Evolutionary conservation across 2,888 invertebrate genomes (phyloP).

Genomic region (Nemotelus pantherinus): DNA sequence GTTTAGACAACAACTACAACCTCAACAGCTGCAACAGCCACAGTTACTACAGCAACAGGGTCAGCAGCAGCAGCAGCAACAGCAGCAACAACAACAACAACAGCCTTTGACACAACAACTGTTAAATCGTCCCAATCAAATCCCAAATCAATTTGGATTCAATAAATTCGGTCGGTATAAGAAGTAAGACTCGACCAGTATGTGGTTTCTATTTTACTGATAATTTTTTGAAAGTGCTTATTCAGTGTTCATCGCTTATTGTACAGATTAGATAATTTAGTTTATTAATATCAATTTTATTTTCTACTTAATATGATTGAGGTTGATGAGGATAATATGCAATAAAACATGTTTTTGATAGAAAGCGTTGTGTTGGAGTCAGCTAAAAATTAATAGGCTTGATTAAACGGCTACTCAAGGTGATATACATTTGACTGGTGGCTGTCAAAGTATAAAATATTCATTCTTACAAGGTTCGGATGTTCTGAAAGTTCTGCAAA

Average conservation of each 20-base stretch:
- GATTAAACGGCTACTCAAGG: too few relatives aligned
- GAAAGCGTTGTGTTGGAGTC: background rate
- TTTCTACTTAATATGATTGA: constrained; percentile 47
- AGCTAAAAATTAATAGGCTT: too few relatives aligned
- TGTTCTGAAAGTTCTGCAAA: too few relatives aligned
- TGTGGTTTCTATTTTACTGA: background rate
- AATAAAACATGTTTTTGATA: constrained; percentile 14
- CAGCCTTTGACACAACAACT: constrained; percentile 60
- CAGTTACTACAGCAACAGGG: constrained; percentile 57
- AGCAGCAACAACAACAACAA: constrained; percentile 57
- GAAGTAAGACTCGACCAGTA: constrained; percentile 17
- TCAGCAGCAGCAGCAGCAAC: constrained; percentile 54
- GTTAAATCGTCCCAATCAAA: constrained; percentile 60
- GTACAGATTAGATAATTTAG: constrained; percentile 16
- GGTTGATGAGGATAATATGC: background rate
- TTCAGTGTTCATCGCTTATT: constrained; percentile 8
- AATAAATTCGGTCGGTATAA: constrained; percentile 61
- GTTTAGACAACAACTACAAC: constrained; percentile 45
- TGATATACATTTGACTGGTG: too few relatives aligned
- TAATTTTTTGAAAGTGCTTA: too few relatives aligned
- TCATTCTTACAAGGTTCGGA: too few relatives aligned
- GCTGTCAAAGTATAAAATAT: too few relatives aligned
- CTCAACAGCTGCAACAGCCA: constrained; percentile 56
- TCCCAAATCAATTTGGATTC: constrained; percentile 61
- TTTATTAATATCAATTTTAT: background rate